Evolutionary conservation across 1,140 invertebrate species (phyloP).

Genomic region (Cydia fagiglandana): DNA sequence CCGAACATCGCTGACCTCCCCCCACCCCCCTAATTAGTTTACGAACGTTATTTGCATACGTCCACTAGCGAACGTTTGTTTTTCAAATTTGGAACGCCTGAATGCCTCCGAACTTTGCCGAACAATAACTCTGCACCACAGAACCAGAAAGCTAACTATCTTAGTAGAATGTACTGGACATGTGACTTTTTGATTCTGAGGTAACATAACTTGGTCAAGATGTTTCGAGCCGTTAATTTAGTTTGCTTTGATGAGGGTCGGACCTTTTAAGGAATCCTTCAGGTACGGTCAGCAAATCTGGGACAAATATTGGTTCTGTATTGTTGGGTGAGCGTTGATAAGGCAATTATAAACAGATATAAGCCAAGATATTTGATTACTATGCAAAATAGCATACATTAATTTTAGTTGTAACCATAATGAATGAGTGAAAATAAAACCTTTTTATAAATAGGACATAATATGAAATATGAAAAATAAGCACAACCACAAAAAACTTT

Average conservation of each 20-base stretch:
- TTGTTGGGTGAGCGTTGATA: conserved; percentile 32
- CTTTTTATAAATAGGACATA: too few relatives aligned
- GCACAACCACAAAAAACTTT: too few relatives aligned
- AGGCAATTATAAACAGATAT: conserved; percentile 26
- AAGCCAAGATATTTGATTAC: not conserved
- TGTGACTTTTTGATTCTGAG: not conserved
- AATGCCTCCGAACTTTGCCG: conserved; percentile 38
- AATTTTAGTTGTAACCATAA: not conserved
- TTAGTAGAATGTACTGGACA: not conserved
- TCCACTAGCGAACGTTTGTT: conserved; percentile 62
- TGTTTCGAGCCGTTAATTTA: conserved; percentile 71
- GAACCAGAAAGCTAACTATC: not conserved
- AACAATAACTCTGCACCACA: conserved; percentile 10
- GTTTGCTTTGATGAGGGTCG: conserved; percentile 70
- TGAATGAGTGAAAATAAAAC: too few relatives aligned
- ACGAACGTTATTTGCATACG: conserved; percentile 62
- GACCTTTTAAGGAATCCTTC: conserved; percentile 59
- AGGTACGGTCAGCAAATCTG: conserved; percentile 51
- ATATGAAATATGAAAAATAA: too few relatives aligned
- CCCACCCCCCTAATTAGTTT: conserved; percentile 20
- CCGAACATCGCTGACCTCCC: not conserved
- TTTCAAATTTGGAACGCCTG: conserved; percentile 59
- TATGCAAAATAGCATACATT: not conserved
- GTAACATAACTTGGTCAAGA: conserved; percentile 74
- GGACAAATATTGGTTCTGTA: conserved; percentile 53